Evolutionary conservation across 1,140 invertebrate species (phyloP), one percentile per base, ranked within the genome.

Genomic region (Drosophila nigrodunni): DNA sequence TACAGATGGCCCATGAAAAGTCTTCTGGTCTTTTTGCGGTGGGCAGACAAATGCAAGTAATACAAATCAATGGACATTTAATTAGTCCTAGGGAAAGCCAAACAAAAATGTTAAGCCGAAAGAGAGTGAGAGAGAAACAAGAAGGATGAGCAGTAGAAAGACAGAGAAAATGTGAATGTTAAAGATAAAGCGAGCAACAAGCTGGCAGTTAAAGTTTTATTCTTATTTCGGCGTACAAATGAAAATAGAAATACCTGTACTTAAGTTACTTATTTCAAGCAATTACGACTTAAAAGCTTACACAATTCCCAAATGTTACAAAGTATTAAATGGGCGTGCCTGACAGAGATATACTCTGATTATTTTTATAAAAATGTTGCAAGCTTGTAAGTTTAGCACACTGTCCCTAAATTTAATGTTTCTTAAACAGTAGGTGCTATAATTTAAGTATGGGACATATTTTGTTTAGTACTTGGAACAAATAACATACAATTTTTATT

Each of bases 61-160:
- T 65, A 72, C 68, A 76, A 76, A 72, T 72, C 69, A 76, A 76
- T 72, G 60, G 69, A 7, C 15, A 65, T 76, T 66, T 72, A 72
- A 76, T 72, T 72, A 72, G 74, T 30, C 54, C 55, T 35, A 55
- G 39, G 47, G 34, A 43, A 52, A 35, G 54, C 60, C 68, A 57
- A 76, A 65, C 41, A 64, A 34, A 59, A 65, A 54, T 21, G n/a
- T 35, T 6, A 10, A 18, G 10, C 9, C 9, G 49, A 11, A 18
- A 54, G 13, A 10, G 5, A 46, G 46, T 37, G 50, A 8, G 46
- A 55, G 50, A 11, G 46, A 46, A 55, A 13, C 41, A 21, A 8
- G 5, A 5, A 11, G 18, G 10, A 3, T 3, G 8, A 39, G 10
- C 35, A 11, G 7, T 7, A 0, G 50, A 15, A 37, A 18, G 30